Percentiles rank a stretch among this genome's conserved stretches.
Evolutionary conservation across 2,797 vertebrate species (phyloP).

Genomic region (Eulemur coronatus): DNA sequence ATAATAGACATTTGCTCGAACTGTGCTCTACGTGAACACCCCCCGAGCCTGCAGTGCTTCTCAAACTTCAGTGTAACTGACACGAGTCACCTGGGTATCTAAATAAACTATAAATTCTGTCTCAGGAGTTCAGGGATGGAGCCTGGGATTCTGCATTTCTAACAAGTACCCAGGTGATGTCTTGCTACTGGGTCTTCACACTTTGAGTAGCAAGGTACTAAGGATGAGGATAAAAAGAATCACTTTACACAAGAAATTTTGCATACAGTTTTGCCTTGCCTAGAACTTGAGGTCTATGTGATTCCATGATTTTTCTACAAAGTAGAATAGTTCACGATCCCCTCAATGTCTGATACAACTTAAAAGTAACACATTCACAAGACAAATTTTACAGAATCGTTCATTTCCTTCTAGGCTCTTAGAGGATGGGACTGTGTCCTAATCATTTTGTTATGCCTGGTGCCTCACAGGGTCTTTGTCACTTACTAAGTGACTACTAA

Average conservation of each 20-base stretch:
- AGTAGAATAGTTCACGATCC: not conserved
- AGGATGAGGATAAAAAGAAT: not conserved
- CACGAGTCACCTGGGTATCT: too few relatives aligned
- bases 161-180: not conserved
- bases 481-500: not conserved
- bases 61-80: not conserved
- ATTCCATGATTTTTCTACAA: not conserved
- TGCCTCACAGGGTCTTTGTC: not conserved
- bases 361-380: not conserved
- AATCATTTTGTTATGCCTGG: not conserved
- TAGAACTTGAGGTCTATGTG: not conserved
- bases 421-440: not conserved
- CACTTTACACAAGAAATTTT: not conserved
- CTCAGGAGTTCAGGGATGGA: not conserved
- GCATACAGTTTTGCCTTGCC: not conserved
- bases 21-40: not conserved
- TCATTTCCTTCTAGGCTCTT: not conserved
- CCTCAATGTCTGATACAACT: not conserved
- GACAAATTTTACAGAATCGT: not conserved
- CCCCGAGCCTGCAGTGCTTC: not conserved
- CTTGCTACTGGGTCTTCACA: not conserved
- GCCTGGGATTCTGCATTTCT: not conserved
- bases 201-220: not conserved
- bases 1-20: not conserved
- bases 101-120: too few relatives aligned